A percentile compares a stretch with the other conserved stretches of the same genome.
phyloP scores from a whole-genome alignment of 2,797 vertebrate species.

The Kryptolebias ocellatus region DNA sequence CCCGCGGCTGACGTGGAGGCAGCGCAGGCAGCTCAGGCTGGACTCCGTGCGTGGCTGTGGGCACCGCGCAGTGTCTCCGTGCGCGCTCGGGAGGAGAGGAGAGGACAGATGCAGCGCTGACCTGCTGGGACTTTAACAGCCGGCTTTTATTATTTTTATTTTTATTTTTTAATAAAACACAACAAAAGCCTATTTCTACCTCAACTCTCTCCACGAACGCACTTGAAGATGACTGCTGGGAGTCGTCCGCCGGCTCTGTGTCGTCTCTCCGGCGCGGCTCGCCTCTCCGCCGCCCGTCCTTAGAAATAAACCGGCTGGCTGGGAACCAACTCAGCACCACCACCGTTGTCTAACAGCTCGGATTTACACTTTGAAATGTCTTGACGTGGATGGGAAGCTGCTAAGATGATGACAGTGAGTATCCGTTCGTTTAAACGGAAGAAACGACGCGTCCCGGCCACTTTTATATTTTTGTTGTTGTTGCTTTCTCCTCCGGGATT shows the following conservation, averaged over 20 bases:
- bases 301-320: conserved; percentile 53
- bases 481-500: conserved; percentile 13
- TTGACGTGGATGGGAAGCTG: conserved; percentile 69
- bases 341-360: conserved; percentile 62
- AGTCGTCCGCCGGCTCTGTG: conserved; percentile 69
- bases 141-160: too few species aligned
- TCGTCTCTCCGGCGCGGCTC: conserved; percentile 59
- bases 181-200: conserved; percentile 11
- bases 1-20: conserved; percentile 62
- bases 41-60: conserved; percentile 24
- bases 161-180: too few species aligned
- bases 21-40: conserved; percentile 41
- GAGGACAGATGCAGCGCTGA: conserved; percentile 33
- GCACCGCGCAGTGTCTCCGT: conserved; percentile 34
- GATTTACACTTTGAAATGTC: conserved; percentile 77
- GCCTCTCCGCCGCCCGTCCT: conserved; percentile 56
- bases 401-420: conserved; percentile 84
- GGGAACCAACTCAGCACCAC: conserved; percentile 47
- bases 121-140: conserved; percentile 68
- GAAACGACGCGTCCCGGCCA: conserved; percentile 15
- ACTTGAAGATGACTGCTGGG: conserved; percentile 61
- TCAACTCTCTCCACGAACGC: too few species aligned
- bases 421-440: conserved; percentile 43
- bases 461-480: conserved; percentile 35
- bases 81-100: conserved; percentile 36